Conservation (phyloP, 2,797 vertebrate species). For the Miichthys miiuy region DNA sequence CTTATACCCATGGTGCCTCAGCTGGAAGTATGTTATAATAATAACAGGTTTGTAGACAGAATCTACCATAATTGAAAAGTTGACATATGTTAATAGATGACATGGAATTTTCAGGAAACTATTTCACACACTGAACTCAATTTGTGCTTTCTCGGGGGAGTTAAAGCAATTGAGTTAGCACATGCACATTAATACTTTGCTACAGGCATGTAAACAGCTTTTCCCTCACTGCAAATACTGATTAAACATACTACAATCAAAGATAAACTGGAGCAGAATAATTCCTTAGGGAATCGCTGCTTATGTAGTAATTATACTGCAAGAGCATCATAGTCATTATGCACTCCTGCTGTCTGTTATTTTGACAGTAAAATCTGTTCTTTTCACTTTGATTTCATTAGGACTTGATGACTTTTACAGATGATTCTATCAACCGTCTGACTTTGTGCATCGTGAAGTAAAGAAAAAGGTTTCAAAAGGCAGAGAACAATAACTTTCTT, state of each 20-base stretch:
- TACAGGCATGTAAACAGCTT: conserved; percentile 56
- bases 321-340: conserved; percentile 21
- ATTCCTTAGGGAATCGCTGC: conserved; percentile 39
- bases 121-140: neutral
- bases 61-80: neutral
- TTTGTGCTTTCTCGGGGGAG: conserved; percentile 10
- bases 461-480: neutral
- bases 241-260: conserved; percentile 52
- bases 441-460: neutral
- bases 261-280: conserved; percentile 53
- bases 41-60: neutral
- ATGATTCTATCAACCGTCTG: neutral
- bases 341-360: conserved; percentile 38
- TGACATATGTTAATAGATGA: conserved; percentile 1
- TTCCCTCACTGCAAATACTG: conserved; percentile 48
- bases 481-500: neutral
- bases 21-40: neutral
- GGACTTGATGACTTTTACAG: neutral
- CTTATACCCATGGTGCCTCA: neutral
- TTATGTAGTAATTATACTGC: conserved; percentile 38
- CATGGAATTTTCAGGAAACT: neutral
- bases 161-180: conserved; percentile 31
- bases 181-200: conserved; percentile 44
- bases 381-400: conserved; percentile 19
- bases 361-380: conserved; percentile 20